Base-by-base conservation (phyloP, 2,113 vertebrate genomes). In the Hippocampus barbouri region DNA sequence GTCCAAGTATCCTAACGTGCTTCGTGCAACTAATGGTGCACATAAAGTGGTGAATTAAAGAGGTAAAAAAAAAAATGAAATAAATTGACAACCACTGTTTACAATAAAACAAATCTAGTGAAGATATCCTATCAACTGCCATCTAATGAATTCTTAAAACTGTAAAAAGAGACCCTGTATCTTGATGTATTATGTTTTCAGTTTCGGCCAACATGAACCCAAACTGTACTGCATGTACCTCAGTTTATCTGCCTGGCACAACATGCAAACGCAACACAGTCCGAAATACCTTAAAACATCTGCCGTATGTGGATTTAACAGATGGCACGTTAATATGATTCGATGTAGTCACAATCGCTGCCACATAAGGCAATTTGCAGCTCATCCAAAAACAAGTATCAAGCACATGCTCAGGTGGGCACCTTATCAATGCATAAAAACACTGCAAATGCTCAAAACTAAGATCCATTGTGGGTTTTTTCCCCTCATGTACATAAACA, bases 281-380 rank as follows among this genome's bases (percentile, higher is more conserved):
- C 45, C 27, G 45, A 34, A 75, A 54, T 12, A 1, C n/a, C 21
- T n/a, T 11, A 53, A 56, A 40, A 9, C 23, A 74, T 62, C 40
- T 51, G 25, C 11, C 34, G 30, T 8, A 14, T 68, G 11, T 56
- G 16, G 27, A 51, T 9, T 34, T 41, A 70, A 53, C 25, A 1
- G 20, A 47, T 51, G 30, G n/a, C 27, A 68, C 57, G 68, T 14
- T 23, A 54, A 49, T 64, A 65, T 16, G 67, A 54, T 68, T 56
- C 57, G 25, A 69, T 56, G 61, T 40, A 40, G 20, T 38, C 34
- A 59, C 61, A 74, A 62, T 70, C 12, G 6, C 34, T 23, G 43
- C 15, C 9, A 49, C 45, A 21, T 25, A 45, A 25, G 41, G 47
- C 27, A 43, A 21, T 5, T 63, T 40, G 71, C 16, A 27, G 27